A percentile compares a stretch with the other conserved stretches of the same genome.
Conservation (phyloP, 2,888 invertebrate species). For the Operophtera brumata region DNA sequence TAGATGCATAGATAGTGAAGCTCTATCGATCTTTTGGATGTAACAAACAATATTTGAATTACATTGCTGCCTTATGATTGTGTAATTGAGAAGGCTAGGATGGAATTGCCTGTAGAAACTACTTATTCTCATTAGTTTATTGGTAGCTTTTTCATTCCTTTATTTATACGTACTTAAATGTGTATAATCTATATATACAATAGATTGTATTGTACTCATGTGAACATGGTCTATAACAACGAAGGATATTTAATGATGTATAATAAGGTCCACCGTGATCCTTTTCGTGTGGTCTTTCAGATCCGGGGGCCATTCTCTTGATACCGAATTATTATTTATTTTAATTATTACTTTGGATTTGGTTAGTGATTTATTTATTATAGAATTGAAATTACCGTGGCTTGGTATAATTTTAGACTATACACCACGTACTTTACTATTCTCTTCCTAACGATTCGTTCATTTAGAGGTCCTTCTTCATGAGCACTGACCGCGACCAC, state of each 20-base stretch:
- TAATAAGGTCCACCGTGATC: slow-evolving; percentile 13
- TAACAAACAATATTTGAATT: slow-evolving; percentile 46
- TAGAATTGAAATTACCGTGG: no score
- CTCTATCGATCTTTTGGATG: slow-evolving; percentile 40
- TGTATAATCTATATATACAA: slow-evolving; percentile 24
- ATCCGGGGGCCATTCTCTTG: slow-evolving; percentile 48
- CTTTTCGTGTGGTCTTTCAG: slow-evolving; percentile 17
- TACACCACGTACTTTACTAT: no score
- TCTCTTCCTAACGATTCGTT: no score
- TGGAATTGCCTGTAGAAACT: slow-evolving; percentile 51
- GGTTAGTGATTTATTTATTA: slow-evolving; percentile 54
- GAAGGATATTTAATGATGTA: slow-evolving; percentile 16
- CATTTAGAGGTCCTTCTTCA: no score
- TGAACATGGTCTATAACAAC: slow-evolving; percentile 20
- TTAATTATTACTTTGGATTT: slow-evolving; percentile 29
- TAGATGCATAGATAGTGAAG: slow-evolving; percentile 15
- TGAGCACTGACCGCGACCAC: no score
- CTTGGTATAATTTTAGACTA: no score
- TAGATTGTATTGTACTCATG: slow-evolving; percentile 22
- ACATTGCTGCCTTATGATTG: slow-evolving; percentile 55
- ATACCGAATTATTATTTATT: slow-evolving; percentile 56
- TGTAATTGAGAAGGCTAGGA: slow-evolving; percentile 40
- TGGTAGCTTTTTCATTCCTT: slow-evolving; percentile 45
- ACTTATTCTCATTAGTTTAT: slow-evolving; percentile 41
- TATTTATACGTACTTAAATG: slow-evolving; percentile 22